Evolutionary conservation across 2,113 vertebrate species (phyloP), one percentile per base, ranked within the genome.

Genomic region (Rhinichthys klamathensis): DNA sequence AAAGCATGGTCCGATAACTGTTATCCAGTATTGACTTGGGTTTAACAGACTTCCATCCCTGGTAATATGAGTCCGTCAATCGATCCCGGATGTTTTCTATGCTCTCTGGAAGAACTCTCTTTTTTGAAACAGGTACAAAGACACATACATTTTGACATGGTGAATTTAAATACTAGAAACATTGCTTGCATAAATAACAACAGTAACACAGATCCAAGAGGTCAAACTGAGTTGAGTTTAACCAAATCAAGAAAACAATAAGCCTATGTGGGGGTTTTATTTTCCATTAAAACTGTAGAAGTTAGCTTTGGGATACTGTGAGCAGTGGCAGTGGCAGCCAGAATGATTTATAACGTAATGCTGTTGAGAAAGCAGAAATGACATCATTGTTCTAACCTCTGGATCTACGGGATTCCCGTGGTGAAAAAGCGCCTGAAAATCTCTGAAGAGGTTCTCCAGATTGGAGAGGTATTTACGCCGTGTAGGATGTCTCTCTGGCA

Each of bases 401-500:
- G 84, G 8, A 11, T 79, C 63, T 18, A 1, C 11, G 7, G 9
- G 10, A 35, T 30, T 41, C 27, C 0, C 0, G 9, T 35, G 0
- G 1, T 1, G 1, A 56, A 69, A 87, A 32, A 13, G 3, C 0
- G 38, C 7, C 83, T 93, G 90, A 0, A 88, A 84, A 9, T 88
- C 80, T 74, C 9, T 87, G 87, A 96, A 94, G 82, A 96, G 95
- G 0, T 69, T 87, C 30, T 95, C 92, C 32, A 98, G 87, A 44
- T 96, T 93, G 0, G 90, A 46, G 1, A 89, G 82, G 82, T 89
- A 89, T 87, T 58, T 89, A 35, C 11, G 44, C 79, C 0, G 92
- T 92, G 87, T 96, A 96, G 96, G 96, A 86, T 98, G 97, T 84
- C 93, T 93, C 73, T 94, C 92, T 0, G 95, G 93, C 89, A 98